Evolutionary conservation across 2,113 vertebrate genomes (phyloP).

Genomic region (Dinomys branickii): DNA sequence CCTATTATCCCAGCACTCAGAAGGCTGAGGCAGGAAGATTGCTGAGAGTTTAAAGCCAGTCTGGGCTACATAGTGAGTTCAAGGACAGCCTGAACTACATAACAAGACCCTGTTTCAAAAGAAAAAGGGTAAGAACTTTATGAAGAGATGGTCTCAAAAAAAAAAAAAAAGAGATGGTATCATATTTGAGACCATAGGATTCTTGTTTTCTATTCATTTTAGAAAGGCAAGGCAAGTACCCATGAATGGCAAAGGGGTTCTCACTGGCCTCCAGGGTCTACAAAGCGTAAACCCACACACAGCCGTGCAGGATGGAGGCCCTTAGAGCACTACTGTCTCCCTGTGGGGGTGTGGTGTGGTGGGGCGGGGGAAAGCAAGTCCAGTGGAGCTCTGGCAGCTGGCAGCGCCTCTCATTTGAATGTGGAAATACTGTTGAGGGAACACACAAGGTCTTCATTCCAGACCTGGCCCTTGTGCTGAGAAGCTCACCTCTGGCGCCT

Average conservation of each 20-base stretch:
- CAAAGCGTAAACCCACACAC: neutral
- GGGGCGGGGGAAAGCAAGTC: neutral
- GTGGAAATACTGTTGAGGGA: neutral
- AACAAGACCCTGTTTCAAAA: neutral
- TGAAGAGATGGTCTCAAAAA: slow-evolving; percentile 75
- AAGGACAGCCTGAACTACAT: neutral
- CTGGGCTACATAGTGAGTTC: too few relatives aligned
- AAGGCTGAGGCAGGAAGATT: neutral
- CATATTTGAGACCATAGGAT: slow-evolving; percentile 69
- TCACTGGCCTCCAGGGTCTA: neutral
- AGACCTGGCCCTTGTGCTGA: neutral
- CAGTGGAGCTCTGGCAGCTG: neutral
- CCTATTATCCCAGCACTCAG: neutral
- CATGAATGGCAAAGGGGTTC: slow-evolving; percentile 56
- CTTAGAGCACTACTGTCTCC: neutral
- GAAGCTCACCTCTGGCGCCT: neutral
- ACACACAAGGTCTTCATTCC: neutral
- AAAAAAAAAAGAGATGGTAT: slow-evolving; percentile 76
- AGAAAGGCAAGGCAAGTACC: slow-evolving; percentile 80
- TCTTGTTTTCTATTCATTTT: slow-evolving; percentile 80
- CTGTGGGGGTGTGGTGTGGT: neutral
- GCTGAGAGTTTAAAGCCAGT: neutral
- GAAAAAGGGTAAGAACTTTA: slow-evolving; percentile 71
- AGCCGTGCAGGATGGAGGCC: neutral
- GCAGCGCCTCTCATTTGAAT: neutral